Conservation (phyloP, 2,113 vertebrate genomes). For the Elachura formosa region DNA sequence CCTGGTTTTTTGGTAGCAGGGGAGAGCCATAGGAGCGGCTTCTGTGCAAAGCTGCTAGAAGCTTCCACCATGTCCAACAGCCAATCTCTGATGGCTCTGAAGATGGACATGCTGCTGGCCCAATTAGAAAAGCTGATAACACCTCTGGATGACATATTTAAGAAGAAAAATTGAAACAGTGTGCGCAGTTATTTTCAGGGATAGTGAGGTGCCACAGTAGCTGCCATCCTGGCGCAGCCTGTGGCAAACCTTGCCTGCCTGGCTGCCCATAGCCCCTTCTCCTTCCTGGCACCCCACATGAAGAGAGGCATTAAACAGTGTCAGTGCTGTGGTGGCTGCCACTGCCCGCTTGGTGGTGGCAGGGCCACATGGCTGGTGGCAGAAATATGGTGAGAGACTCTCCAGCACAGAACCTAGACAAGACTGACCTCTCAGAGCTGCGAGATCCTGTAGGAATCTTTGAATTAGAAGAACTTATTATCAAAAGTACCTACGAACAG, state of each 20-base stretch:
- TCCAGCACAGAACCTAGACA: fast-evolving
- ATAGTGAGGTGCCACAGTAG: neutral
- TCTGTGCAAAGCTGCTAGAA: neutral
- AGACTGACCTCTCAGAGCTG: neutral
- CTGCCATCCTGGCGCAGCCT: fast-evolving
- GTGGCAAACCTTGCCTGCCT: neutral
- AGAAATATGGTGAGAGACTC: neutral
- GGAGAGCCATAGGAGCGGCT: neutral
- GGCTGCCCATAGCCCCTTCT: neutral
- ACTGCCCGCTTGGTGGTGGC: neutral
- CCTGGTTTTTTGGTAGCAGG: neutral
- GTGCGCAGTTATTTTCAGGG: neutral
- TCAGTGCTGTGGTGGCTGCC: fast-evolving
- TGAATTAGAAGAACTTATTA: neutral
- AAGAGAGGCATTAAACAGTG: neutral
- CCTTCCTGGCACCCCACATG: neutral
- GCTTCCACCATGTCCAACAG: neutral
- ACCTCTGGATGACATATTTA: neutral
- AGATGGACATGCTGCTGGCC: no score
- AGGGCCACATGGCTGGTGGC: fast-evolving
- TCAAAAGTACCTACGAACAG: neutral
- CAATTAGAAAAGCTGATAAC: neutral
- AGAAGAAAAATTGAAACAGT: neutral
- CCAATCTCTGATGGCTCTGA: neutral
- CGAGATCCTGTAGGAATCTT: neutral